Base-by-base conservation (phyloP, 2,797 vertebrate species). In the Gephyroberyx darwinii region DNA sequence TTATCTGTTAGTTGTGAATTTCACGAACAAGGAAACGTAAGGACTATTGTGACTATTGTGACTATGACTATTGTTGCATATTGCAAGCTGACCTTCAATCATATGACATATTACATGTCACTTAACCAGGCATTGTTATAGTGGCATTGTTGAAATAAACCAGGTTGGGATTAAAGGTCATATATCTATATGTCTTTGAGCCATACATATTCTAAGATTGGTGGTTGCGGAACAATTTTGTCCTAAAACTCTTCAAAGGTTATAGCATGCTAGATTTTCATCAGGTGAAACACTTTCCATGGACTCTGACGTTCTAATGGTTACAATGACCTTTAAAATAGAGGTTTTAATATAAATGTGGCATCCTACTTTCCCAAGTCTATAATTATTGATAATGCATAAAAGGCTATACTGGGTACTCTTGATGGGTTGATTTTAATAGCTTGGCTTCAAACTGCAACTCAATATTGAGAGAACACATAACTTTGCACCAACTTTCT, bases 1-100 rank as follows among this genome's bases (percentile, higher is more conserved):
- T 50, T 5, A 58, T 65, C 30, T 54, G 65, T 48, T 60, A 52
- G 26, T 19, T 71, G 35, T 66, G 68, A 14, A 50, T 51, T 77
- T 72, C 51, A 65, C 45, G 65, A 51, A 53, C 1, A 63, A 56
- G 39, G 10, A 43, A n/a, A 43, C 12, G 8, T 43, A 2, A 8
- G 8, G 12, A 43, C 41, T 43, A n/a, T n/a, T n/a, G n/a, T n/a
- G 4, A 13, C 47, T 4, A 35, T n/a, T n/a, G 17, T 26, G 4
- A 13, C 47, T 4, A 35, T n/a, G 4, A 13, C 47, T 4, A 35
- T n/a, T n/a, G 17, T 26, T 3, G 26, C 33, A 68, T 55, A 50
- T 5, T 50, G 35, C 0, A 41, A 58, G 13, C 35, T 31, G 30
- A 17, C 14, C 19, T 51, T 8, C 30, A 26, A 26, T 26, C 22